These are phyloP conservation scores for Myiopsitta monachus DNA, from an alignment of 2,113 vertebrate genomes.

Conservation along the genomic window DNA sequence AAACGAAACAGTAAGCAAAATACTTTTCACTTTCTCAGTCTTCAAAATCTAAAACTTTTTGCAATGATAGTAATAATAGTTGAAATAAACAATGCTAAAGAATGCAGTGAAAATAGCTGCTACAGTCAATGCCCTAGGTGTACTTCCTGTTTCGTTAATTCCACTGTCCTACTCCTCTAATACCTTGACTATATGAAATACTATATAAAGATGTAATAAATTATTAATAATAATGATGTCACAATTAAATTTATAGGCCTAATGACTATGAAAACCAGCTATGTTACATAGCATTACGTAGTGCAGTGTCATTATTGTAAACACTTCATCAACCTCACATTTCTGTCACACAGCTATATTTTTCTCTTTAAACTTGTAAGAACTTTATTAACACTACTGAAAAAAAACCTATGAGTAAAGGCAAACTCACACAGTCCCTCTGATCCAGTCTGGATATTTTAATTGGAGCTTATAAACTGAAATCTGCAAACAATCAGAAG, in stretches of 20 bases:
- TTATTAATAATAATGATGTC: neutral
- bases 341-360: neutral
- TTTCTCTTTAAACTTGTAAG: neutral
- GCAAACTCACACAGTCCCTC: neutral
- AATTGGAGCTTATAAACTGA: neutral
- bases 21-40: neutral
- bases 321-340: neutral
- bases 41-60: neutral
- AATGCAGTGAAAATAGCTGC: neutral
- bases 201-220: neutral
- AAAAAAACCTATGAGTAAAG: neutral
- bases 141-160: neutral
- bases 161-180: neutral
- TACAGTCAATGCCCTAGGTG: neutral
- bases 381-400: neutral
- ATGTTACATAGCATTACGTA: neutral
- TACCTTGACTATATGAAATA: neutral
- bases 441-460: neutral
- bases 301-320: neutral
- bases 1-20: neutral
- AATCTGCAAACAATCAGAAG: neutral
- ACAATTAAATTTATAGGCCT: neutral
- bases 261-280: neutral
- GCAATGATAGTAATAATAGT: neutral
- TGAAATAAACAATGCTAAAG: neutral